These are phyloP conservation scores for Megaleporinus macrocephalus DNA, from an alignment of 2,113 vertebrate species.

Conservation along the genomic window DNA sequence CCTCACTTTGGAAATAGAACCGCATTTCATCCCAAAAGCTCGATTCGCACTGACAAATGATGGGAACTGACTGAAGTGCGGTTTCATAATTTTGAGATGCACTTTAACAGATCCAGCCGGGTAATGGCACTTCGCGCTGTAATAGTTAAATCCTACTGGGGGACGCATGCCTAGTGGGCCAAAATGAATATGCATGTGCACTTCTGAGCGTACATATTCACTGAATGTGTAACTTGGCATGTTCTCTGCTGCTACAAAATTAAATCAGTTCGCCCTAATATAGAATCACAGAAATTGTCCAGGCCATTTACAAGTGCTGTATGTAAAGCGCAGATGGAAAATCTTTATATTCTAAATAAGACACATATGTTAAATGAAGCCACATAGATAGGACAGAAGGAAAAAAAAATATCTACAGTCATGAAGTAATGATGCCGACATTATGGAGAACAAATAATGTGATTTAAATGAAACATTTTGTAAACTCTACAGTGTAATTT, in stretches of 20 bases:
- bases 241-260: slow-evolving; percentile 49
- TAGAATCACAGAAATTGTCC: slow-evolving; percentile 58
- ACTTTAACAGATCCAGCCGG: slow-evolving; percentile 23
- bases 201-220: slow-evolving; percentile 59
- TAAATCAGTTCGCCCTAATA: slow-evolving; percentile 58
- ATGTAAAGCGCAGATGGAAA: slow-evolving; percentile 41
- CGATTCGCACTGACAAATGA: slow-evolving; percentile 43
- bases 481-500: not conserved
- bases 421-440: not conserved
- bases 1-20: not conserved
- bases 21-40: slow-evolving; percentile 37
- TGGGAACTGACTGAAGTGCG: slow-evolving; percentile 32
- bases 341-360: slow-evolving; percentile 31
- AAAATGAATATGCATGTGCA: slow-evolving; percentile 69
- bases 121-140: slow-evolving; percentile 36
- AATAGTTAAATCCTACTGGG: slow-evolving; percentile 34
- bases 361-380: slow-evolving; percentile 18
- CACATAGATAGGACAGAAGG: not conserved
- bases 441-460: not conserved
- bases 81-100: slow-evolving; percentile 1
- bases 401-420: not conserved
- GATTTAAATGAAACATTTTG: not conserved
- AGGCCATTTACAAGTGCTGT: slow-evolving; percentile 49
- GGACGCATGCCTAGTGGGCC: slow-evolving; percentile 59
- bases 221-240: slow-evolving; percentile 55